Evolutionary conservation across 2,888 invertebrate species (phyloP).

Genomic region (Chymomyza amoena): DNA sequence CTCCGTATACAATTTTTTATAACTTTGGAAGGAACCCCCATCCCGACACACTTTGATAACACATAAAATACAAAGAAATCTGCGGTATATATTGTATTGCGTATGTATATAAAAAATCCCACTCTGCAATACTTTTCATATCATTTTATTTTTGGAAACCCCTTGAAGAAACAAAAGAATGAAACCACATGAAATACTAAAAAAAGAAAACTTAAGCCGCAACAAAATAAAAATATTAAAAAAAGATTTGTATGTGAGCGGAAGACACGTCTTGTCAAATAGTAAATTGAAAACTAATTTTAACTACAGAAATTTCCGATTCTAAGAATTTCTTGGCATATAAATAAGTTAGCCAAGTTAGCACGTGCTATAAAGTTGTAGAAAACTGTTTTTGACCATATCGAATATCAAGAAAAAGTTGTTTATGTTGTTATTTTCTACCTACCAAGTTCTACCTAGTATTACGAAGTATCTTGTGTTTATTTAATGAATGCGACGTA

Average conservation of each 20-base stretch:
- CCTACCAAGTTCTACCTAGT: conserved; percentile 3
- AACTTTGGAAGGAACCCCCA: too few relatives aligned
- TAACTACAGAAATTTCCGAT: neutral
- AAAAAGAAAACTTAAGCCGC: neutral
- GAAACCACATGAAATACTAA: neutral
- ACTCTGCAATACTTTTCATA: neutral
- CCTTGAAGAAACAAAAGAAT: neutral
- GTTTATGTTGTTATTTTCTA: neutral
- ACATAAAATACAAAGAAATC: neutral
- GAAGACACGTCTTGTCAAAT: neutral
- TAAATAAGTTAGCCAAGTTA: neutral
- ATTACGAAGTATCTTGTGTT: conserved; percentile 52
- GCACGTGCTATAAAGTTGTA: conserved; percentile 7
- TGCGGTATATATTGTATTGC: neutral
- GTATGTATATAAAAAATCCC: neutral
- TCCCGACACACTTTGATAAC: too few relatives aligned
- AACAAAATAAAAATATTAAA: neutral
- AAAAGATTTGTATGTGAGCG: neutral
- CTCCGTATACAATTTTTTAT: too few relatives aligned
- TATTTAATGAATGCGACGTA: conserved; percentile 42
- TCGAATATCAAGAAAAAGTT: neutral
- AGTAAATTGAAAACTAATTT: neutral
- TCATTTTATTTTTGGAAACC: neutral
- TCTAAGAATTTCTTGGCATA: neutral
- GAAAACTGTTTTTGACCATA: neutral